Base-by-base conservation (phyloP, 2,888 invertebrate species). In the Caenorhabditis imperialis region DNA sequence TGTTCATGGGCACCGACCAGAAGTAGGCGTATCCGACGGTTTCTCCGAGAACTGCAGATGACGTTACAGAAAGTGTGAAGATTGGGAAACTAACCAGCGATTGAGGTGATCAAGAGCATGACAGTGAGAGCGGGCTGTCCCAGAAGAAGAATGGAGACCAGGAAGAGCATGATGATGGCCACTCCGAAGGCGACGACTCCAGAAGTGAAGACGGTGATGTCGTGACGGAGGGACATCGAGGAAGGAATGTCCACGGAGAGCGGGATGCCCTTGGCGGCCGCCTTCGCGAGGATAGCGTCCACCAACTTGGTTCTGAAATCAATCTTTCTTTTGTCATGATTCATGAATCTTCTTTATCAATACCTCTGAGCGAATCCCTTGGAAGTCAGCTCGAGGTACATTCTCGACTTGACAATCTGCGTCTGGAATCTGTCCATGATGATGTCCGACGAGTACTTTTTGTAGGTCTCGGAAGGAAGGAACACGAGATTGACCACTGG, bases 401-500 rank as follows among this genome's bases (percentile, higher is more conserved):
- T 84, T 67, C 84, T 57, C 5, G 82, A 79, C 27, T 76, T 75
- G 50, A 79, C 47, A 53, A 85, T 85, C 37, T 84, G 78, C 3
- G 82, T 81, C 53, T 84, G 84, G 67, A 79, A 84, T 30, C 81
- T 61, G 55, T 83, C 85, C 73, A 84, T 81, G 33, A 78, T 77
- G 58, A 88, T 73, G 69, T 88, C 88, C 5, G 81, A 75, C 7
- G 84, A 50, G 62, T 81, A 88, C 61, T 81, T 77, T 45, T 73
- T 61, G 72, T 83, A 87, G 1, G 72, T 77, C 16, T 84, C 84
- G 6, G 81, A 77, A 14, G 77, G 48, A 40, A 88, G 77, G 67
- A 88, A 88, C 20, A 88, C 83, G 53, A 87, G 77, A 54, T 84
- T 85, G 54, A 88, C 82, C 2, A 88, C 83, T 2, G 87, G 86